These are phyloP conservation scores for Sitta carolinensis DNA, from an alignment of 2,797 vertebrate species.

Conservation along the genomic window DNA sequence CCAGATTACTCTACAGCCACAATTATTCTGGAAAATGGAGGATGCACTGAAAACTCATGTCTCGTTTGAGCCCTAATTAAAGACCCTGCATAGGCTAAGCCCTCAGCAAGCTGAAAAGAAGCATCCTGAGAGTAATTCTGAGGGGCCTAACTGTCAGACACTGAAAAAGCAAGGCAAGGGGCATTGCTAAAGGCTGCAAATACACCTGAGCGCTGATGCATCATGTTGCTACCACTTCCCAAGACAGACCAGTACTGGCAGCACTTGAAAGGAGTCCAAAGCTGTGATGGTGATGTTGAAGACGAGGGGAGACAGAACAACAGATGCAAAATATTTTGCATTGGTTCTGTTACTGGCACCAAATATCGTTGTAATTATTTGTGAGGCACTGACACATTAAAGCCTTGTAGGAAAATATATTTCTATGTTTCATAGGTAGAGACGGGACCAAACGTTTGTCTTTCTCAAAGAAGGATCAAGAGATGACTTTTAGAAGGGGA, in stretches of 20 bases:
- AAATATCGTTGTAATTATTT: background rate
- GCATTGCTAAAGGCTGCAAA: background rate
- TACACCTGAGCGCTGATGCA: background rate
- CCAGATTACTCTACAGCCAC: background rate
- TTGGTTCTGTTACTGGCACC: background rate
- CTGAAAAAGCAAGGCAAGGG: background rate
- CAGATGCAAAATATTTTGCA: background rate
- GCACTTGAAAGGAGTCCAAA: background rate
- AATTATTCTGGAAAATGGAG: background rate
- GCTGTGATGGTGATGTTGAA: background rate
- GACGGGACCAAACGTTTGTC: background rate
- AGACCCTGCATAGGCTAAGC: accelerated
- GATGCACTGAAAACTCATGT: background rate
- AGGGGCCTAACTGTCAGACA: background rate
- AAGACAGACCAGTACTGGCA: background rate
- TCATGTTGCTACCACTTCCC: background rate
- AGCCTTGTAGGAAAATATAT: background rate
- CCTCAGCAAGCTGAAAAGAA: background rate
- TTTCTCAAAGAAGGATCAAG: background rate
- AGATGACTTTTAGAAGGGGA: background rate
- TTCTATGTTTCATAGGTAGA: background rate
- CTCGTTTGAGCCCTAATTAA: background rate
- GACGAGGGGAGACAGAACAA: background rate
- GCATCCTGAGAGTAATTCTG: background rate
- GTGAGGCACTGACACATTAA: background rate